These are phyloP conservation scores for Drosophila atroscutellata DNA, from an alignment of 2,888 invertebrate species.

Conservation along the genomic window DNA sequence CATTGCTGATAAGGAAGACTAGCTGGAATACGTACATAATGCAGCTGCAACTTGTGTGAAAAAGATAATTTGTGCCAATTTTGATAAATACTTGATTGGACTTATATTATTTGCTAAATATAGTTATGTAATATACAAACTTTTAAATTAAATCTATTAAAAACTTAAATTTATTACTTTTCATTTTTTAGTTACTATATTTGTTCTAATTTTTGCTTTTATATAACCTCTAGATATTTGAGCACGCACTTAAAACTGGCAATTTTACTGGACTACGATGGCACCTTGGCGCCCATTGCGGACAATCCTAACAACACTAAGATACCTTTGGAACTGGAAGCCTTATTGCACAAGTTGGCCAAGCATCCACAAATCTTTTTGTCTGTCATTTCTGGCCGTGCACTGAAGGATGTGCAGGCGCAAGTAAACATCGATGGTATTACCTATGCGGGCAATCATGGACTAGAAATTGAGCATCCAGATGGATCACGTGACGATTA, in stretches of 20 bases:
- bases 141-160: neutral
- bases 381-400: constrained; percentile 90
- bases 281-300: constrained; percentile 90
- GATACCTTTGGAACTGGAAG: constrained; percentile 89
- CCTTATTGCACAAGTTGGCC: constrained; percentile 87
- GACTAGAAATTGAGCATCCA: constrained; percentile 90
- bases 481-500: constrained; percentile 90
- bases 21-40: neutral
- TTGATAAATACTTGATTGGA: neutral
- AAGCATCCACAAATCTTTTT: constrained; percentile 89
- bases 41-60: neutral
- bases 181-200: neutral
- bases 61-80: neutral
- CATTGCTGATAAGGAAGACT: constrained; percentile 36
- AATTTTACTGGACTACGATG: constrained; percentile 90
- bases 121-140: neutral
- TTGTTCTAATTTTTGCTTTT: neutral
- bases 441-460: constrained; percentile 91
- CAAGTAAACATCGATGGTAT: constrained; percentile 87
- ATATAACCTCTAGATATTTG: constrained; percentile 80
- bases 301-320: constrained; percentile 90
- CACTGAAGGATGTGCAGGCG: constrained; percentile 89
- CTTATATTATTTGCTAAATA: neutral
- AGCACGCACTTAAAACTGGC: constrained; percentile 88
- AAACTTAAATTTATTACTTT: neutral